phyloP scores from a whole-genome alignment of 2,113 vertebrate species.

The Pomatorhinus ruficollis region DNA sequence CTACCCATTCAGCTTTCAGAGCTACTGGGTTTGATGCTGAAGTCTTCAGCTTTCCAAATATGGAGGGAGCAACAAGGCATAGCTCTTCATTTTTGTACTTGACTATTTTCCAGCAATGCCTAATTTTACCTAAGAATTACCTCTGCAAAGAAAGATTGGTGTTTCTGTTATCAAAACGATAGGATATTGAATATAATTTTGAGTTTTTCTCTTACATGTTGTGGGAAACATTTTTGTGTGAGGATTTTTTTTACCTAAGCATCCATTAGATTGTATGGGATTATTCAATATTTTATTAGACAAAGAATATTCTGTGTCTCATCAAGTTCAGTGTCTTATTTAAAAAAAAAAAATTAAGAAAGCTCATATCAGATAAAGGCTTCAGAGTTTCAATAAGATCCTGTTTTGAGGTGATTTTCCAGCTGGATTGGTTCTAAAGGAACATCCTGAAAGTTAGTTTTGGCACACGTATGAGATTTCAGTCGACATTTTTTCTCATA shows the following conservation, averaged over 20 bases:
- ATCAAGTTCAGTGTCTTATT: neutral
- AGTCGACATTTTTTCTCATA: neutral
- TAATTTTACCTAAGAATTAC: neutral
- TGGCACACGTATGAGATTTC: neutral
- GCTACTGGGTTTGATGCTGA: neutral
- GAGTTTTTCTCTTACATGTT: neutral
- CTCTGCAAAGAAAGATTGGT: neutral
- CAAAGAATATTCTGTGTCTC: neutral
- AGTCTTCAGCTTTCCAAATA: neutral
- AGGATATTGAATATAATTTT: neutral
- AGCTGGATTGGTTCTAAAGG: neutral
- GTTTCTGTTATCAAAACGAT: neutral
- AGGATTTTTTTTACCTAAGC: neutral
- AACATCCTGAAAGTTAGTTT: conserved; percentile 12
- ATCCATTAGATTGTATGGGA: neutral
- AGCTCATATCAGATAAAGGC: neutral
- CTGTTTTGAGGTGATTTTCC: neutral
- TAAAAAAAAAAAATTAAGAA: neutral
- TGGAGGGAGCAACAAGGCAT: neutral
- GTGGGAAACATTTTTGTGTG: neutral
- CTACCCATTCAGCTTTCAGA: neutral
- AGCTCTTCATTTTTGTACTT: neutral
- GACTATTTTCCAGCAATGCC: neutral
- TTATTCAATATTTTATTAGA: neutral
- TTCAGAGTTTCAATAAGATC: neutral